A percentile compares a stretch with the other conserved stretches of the same genome.
phyloP scores from a whole-genome alignment of 2,797 vertebrate species.

The Bovichtus variegatus region DNA sequence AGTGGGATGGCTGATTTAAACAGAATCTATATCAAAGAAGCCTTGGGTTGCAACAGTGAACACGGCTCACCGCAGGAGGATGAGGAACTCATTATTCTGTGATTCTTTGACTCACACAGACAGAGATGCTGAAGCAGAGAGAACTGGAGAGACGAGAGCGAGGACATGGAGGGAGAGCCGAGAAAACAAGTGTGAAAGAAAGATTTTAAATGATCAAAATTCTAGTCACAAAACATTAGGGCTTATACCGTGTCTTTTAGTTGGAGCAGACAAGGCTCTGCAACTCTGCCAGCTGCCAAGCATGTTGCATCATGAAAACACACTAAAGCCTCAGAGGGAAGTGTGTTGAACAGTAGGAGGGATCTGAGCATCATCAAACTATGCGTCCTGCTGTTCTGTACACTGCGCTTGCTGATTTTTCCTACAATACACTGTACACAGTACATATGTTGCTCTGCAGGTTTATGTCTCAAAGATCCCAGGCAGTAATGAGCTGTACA shows the following conservation, averaged over 20 bases:
- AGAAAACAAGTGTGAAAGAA: conserved; percentile 63
- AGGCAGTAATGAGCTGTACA: conserved; percentile 46
- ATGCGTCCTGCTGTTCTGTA: conserved; percentile 59
- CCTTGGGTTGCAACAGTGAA: conserved; percentile 66
- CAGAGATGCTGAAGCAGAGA: conserved; percentile 56
- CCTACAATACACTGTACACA: neutral
- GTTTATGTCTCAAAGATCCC: conserved; percentile 19
- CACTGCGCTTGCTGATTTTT: conserved; percentile 34
- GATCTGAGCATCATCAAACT: conserved; percentile 57
- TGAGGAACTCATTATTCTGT: conserved; percentile 78
- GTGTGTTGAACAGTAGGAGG: conserved; percentile 70
- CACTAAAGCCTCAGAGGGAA: conserved; percentile 67
- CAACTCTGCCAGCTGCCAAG: conserved; percentile 66
- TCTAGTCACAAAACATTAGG: conserved; percentile 73
- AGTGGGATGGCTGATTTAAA: conserved; percentile 71
- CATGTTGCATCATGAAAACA: conserved; percentile 80
- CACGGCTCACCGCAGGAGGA: conserved; percentile 62
- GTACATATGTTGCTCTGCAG: conserved; percentile 32
- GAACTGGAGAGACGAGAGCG: conserved; percentile 28
- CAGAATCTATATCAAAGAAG: conserved; percentile 73
- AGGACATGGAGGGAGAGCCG: conserved; percentile 36
- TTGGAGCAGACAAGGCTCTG: conserved; percentile 65
- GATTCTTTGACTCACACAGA: conserved; percentile 61
- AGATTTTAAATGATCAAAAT: conserved; percentile 77
- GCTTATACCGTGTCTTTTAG: conserved; percentile 63